Base-by-base conservation (phyloP, 2,888 invertebrate genomes). In the Xylocampa areola region DNA sequence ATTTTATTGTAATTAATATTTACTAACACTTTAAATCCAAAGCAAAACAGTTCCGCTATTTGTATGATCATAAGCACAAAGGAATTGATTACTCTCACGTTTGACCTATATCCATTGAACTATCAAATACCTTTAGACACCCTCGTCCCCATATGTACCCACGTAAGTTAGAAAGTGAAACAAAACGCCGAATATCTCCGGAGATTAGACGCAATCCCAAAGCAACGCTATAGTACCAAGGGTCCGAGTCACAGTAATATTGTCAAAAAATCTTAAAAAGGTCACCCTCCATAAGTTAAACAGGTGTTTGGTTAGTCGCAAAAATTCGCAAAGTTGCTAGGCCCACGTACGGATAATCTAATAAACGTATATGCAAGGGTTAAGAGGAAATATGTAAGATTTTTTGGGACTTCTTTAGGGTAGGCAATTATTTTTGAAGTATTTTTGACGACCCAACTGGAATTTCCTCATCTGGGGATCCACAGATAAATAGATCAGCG, bases 221-320 rank as follows among this genome's bases (percentile, higher is more conserved):
- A 50, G 47, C 40, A 49, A 30, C 40, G 17, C 21, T 54, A 43
- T 49, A 72, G 50, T 61, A 49, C 50, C 54, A 39, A 45, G 53
- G 30, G 35, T 21, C 27, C 40, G 8, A 44, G 43, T 44, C 35
- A 21, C 21, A 36, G 17, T 19, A 59, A 59, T 65, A 59, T 51
- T 41, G 37, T 47, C 53, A 62, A 59, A 64, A 73, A 65, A 61
- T 40, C 48, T 30, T 41, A 29, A 60, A n/a, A 61, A 53, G 76
- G 69, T 68, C 73, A 59, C 37, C 54, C 27, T 36, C 50, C 43
- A 64, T 72, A 71, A 68, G 58, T 62, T 73, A 66, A 58, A 37
- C 69, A 73, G 71, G 73, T 71, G 71, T 71, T 69, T 71, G 66
- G 58, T 55, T 69, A 73, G 69, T 65, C 40, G 43, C 49, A 54